Conservation (phyloP, 2,888 invertebrate genomes). For the Allophyes oxyacanthae region DNA sequence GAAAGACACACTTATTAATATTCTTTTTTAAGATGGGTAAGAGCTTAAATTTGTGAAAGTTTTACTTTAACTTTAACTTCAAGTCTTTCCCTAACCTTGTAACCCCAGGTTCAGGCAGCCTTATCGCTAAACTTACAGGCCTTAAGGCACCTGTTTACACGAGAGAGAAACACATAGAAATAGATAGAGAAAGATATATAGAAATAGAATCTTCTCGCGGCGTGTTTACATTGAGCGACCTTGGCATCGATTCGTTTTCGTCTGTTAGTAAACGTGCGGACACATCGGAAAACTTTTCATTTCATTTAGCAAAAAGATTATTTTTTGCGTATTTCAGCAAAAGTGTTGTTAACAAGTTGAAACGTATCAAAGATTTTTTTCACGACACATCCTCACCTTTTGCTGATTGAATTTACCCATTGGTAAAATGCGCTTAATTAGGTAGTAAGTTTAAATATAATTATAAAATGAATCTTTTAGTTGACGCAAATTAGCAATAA, state of each 20-base stretch:
- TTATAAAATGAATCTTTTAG: too few species aligned
- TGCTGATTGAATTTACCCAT: too few species aligned
- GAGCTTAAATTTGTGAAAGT: too few species aligned
- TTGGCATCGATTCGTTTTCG: constrained; percentile 71
- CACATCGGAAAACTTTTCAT: constrained; percentile 43
- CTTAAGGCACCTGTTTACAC: constrained; percentile 29
- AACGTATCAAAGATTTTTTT: constrained; percentile 11
- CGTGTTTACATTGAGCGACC: constrained; percentile 61
- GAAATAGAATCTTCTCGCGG: constrained; percentile 55
- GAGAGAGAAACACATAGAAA: constrained; percentile 40
- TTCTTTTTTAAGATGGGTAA: too few species aligned
- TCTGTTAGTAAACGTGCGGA: constrained; percentile 58
- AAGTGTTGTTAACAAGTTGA: constrained; percentile 21
- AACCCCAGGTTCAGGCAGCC: too few species aligned
- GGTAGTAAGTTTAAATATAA: too few species aligned
- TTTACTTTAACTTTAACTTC: too few species aligned
- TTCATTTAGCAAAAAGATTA: constrained; percentile 28
- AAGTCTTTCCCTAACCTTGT: too few species aligned
- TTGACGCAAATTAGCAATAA: too few species aligned
- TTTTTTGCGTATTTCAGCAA: constrained; percentile 16
- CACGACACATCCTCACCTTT: too few species aligned
- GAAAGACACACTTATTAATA: too few species aligned
- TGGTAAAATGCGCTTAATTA: too few species aligned
- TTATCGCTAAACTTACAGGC: constrained; percentile 13
- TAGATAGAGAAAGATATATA: constrained; percentile 42